These are phyloP conservation scores for Porites evermanni DNA, from an alignment of 92 coral and sea anemone species.

Conservation along the genomic window DNA sequence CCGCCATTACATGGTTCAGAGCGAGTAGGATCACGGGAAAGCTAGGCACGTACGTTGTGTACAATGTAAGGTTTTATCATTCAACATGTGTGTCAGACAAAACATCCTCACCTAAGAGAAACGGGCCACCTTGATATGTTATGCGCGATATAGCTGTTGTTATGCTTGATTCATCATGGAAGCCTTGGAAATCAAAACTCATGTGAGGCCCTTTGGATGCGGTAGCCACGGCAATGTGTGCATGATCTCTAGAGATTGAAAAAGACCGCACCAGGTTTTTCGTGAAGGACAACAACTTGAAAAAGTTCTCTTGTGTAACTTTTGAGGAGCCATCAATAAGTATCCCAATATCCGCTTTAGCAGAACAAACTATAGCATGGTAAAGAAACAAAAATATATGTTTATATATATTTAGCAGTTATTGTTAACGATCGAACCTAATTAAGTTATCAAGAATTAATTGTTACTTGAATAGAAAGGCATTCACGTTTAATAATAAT, in stretches of 20 bases:
- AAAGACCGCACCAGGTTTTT: constrained; percentile 67
- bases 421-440: too few relatives aligned
- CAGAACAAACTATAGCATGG: constrained; percentile 52
- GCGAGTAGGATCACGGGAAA: too few relatives aligned
- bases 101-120: constrained; percentile 54
- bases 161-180: constrained; percentile 56
- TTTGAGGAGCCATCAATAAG: constrained; percentile 77
- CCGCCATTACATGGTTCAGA: too few relatives aligned
- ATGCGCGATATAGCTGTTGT: constrained; percentile 69
- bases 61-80: neutral
- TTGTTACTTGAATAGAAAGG: too few relatives aligned
- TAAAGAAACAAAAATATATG: neutral
- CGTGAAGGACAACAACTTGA: constrained; percentile 56
- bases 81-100: neutral
- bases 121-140: constrained; percentile 58
- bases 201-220: constrained; percentile 71
- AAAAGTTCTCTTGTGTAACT: constrained; percentile 51
- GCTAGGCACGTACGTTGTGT: too few relatives aligned
- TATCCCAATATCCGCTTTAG: constrained; percentile 80
- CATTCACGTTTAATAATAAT: too few relatives aligned
- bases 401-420: too few relatives aligned
- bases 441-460: too few relatives aligned
- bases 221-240: constrained; percentile 76
- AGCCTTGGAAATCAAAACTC: constrained; percentile 72
- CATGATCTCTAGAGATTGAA: constrained; percentile 60